These are phyloP conservation scores for Dusona sp. DNA, from an alignment of 2,888 invertebrate species.

Conservation along the genomic window DNA sequence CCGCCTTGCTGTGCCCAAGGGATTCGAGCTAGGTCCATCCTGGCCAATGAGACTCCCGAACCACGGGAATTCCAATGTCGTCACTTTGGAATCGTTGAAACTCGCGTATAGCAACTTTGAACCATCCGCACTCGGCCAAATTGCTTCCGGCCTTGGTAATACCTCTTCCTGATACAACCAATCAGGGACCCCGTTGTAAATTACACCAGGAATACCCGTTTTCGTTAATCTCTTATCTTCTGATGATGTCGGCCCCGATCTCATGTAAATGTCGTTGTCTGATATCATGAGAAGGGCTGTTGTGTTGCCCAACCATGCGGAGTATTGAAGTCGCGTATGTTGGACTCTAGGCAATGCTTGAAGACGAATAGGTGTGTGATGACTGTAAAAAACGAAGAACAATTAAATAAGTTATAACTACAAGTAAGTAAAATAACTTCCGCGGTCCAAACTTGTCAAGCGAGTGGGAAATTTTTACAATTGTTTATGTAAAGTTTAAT, in stretches of 20 bases:
- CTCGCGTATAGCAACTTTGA: slow-evolving; percentile 93
- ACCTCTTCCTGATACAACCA: slow-evolving; percentile 99
- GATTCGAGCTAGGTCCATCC: slow-evolving; percentile 85
- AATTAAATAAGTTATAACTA: not conserved
- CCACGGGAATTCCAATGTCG: slow-evolving; percentile 89
- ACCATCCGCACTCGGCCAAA: slow-evolving; percentile 94
- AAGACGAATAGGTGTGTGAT: slow-evolving; percentile 94
- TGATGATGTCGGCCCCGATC: slow-evolving; percentile 89
- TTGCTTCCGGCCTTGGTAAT: slow-evolving; percentile 91
- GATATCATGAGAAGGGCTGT: slow-evolving; percentile 92
- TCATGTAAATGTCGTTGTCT: slow-evolving; percentile 95
- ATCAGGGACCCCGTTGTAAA: slow-evolving; percentile 97
- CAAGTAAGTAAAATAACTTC: not conserved
- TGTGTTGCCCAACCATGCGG: slow-evolving; percentile 92
- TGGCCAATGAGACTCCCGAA: slow-evolving; percentile 87
- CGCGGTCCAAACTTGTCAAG: no score
- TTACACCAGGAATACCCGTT: slow-evolving; percentile 91
- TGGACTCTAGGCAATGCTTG: slow-evolving; percentile 90
- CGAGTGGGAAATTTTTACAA: no score
- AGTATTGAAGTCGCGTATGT: slow-evolving; percentile 92
- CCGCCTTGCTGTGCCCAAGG: slow-evolving; percentile 85
- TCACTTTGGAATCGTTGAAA: slow-evolving; percentile 90
- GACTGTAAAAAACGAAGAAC: slow-evolving; percentile 83
- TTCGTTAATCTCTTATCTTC: slow-evolving; percentile 90
- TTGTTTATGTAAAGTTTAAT: no score